Base-by-base conservation (phyloP, 2,888 invertebrate genomes). In the Dasysyrphus tricinctus region DNA sequence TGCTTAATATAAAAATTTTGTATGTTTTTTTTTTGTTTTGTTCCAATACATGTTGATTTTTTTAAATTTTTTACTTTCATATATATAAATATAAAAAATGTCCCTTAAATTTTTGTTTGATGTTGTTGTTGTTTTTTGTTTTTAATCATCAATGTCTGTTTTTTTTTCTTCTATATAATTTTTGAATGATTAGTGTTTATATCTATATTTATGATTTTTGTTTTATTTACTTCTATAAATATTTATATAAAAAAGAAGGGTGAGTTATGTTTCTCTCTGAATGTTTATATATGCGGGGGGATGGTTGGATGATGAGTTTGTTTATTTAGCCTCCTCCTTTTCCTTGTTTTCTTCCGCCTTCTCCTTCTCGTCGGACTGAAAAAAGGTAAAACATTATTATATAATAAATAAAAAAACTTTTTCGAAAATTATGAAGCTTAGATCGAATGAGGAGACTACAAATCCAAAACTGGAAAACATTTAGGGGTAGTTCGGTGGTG, bases 361-460 rank as follows among this genome's bases (percentile, higher is more conserved):
- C 89, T 96, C 96, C 91, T 96, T 96, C 90, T 96, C 96, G 90
- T 96, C 96, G 89, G 95, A 95, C 95, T 96, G 93, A n/a, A 94
- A n/a, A n/a, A n/a, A n/a, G n/a, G n/a, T n/a, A n/a, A n/a, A n/a
- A n/a, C n/a, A n/a, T n/a, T n/a, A n/a, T n/a, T n/a, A n/a, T n/a
- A 93, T 34, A 11, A 24, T 3, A 32, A 32, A 32, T 5, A 7
- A 32, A 32, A 32, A 32, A 3, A 7, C 0, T 32, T 32, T 32
- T 2, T 24, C 24, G 3, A 24, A 24, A 24, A 24, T 24, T 24
- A 24, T 24, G 3, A 24, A 24, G 24, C 24, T 3, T 24, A 24
- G 24, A 24, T 24, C 24, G 24, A 24, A 24, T 24, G 24, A n/a
- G n/a, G n/a, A n/a, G n/a, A n/a, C n/a, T n/a, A n/a, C n/a, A n/a